A percentile compares a stretch with the other conserved stretches of the same genome.
Conservation (phyloP, 92 coral and sea anemone species). For the Pocillopora grandis region DNA sequence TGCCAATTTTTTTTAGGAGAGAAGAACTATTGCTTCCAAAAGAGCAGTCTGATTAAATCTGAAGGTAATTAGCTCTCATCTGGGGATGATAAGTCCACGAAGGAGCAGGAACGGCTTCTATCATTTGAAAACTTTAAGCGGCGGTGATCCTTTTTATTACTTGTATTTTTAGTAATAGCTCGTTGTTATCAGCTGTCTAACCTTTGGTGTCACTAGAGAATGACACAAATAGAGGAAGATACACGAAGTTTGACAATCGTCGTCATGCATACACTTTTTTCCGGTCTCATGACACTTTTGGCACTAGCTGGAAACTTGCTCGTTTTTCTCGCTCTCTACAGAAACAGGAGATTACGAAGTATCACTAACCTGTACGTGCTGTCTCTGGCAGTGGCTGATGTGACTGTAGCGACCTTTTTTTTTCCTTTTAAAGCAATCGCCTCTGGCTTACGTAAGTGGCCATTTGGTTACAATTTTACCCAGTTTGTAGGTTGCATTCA, state of each 20-base stretch:
- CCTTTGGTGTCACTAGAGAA: too few relatives aligned
- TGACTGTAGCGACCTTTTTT: neutral
- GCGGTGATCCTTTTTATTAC: too few relatives aligned
- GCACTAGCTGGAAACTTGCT: neutral
- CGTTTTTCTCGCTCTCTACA: constrained; percentile 2
- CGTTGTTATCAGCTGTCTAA: too few relatives aligned
- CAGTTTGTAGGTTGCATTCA: neutral
- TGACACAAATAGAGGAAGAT: neutral
- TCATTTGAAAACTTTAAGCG: too few relatives aligned
- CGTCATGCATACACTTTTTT: neutral
- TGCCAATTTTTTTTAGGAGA: too few relatives aligned
- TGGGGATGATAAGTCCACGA: too few relatives aligned
- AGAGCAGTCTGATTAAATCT: too few relatives aligned
- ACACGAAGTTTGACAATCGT: neutral
- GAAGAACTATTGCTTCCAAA: too few relatives aligned
- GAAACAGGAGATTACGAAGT: neutral
- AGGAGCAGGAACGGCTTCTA: too few relatives aligned
- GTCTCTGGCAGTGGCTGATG: constrained; percentile 10
- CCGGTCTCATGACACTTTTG: neutral
- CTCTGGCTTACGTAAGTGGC: neutral
- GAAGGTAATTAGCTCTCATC: too few relatives aligned
- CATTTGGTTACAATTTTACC: neutral
- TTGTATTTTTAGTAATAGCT: too few relatives aligned
- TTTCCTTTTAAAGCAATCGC: neutral
- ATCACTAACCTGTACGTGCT: neutral